These are phyloP conservation scores for Cenopis cana DNA, from an alignment of 2,888 invertebrate genomes.

Conservation along the genomic window DNA sequence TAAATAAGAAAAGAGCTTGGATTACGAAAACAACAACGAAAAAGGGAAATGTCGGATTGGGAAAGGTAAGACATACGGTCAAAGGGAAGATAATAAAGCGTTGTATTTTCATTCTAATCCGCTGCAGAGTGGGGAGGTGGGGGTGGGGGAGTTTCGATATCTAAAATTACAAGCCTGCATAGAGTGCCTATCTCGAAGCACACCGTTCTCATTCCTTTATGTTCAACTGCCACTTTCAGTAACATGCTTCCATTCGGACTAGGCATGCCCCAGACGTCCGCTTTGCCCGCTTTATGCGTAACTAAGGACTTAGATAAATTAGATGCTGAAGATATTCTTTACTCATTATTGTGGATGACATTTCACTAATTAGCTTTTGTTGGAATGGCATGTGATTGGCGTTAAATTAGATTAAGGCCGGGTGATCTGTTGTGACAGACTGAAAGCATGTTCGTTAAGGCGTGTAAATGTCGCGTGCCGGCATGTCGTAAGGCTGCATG, in stretches of 20 bases:
- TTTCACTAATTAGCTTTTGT: conserved; percentile 36
- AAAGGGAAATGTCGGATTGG: conserved; percentile 62
- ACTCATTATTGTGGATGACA: conserved; percentile 35
- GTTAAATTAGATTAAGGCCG: conserved; percentile 24
- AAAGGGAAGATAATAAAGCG: conserved; percentile 81
- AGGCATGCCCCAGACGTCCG: conserved; percentile 64
- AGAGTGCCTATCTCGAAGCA: conserved; percentile 78
- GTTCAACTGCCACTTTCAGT: conserved; percentile 79
- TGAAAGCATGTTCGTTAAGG: conserved; percentile 61
- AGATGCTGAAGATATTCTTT: conserved; percentile 44
- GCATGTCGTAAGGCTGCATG: conserved; percentile 64
- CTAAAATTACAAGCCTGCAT: conserved; percentile 82
- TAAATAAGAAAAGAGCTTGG: conserved; percentile 58
- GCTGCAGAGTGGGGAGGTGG: conserved; percentile 66
- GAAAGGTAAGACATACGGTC: conserved; percentile 79
- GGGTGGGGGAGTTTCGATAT: conserved; percentile 74
- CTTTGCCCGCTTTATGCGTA: conserved; percentile 61
- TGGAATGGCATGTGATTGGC: conserved; percentile 27
- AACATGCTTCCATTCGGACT: conserved; percentile 73
- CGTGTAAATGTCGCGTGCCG: conserved; percentile 72
- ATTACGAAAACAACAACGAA: conserved; percentile 65
- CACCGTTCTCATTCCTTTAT: conserved; percentile 76
- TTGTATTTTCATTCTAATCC: conserved; percentile 83
- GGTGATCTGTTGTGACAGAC: conserved; percentile 51
- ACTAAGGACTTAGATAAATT: conserved; percentile 64